These are phyloP conservation scores for Stenodera caucasica DNA, from an alignment of 2,888 invertebrate species.

Conservation along the genomic window DNA sequence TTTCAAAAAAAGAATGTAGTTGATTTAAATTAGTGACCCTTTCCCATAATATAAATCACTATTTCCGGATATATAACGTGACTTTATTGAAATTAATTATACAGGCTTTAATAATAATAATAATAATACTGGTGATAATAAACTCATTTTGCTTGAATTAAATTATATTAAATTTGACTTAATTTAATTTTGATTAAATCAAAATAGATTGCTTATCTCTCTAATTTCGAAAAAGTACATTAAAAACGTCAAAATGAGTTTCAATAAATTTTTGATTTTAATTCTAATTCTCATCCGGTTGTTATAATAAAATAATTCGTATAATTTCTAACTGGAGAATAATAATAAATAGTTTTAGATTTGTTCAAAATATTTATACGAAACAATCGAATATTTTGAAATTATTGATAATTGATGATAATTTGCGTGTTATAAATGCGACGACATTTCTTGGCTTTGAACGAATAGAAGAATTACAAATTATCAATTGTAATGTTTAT, in stretches of 20 bases:
- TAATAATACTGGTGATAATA: neutral
- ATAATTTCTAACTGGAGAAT: no score
- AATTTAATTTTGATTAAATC: no score
- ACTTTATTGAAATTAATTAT: neutral
- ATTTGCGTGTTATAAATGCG: slow-evolving; percentile 13
- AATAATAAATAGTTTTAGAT: neutral
- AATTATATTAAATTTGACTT: neutral
- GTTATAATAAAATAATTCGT: no score
- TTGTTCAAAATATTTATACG: neutral
- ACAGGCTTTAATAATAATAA: neutral
- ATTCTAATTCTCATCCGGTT: no score
- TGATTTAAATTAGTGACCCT: neutral
- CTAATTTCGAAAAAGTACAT: no score
- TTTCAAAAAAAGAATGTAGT: neutral
- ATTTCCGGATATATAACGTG: slow-evolving; percentile 3
- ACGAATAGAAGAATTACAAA: slow-evolving; percentile 17
- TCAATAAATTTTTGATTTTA: no score
- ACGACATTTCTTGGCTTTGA: slow-evolving; percentile 14
- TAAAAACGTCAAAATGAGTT: no score
- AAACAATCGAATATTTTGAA: slow-evolving; percentile 1
- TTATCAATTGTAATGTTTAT: slow-evolving; percentile 19
- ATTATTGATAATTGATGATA: slow-evolving; percentile 14
- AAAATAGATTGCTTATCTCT: no score
- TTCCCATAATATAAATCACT: neutral
- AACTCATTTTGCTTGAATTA: neutral